Evolutionary conservation across 2,113 vertebrate species (phyloP), one percentile per base, ranked within the genome.

Genomic region (Serinus canaria): DNA sequence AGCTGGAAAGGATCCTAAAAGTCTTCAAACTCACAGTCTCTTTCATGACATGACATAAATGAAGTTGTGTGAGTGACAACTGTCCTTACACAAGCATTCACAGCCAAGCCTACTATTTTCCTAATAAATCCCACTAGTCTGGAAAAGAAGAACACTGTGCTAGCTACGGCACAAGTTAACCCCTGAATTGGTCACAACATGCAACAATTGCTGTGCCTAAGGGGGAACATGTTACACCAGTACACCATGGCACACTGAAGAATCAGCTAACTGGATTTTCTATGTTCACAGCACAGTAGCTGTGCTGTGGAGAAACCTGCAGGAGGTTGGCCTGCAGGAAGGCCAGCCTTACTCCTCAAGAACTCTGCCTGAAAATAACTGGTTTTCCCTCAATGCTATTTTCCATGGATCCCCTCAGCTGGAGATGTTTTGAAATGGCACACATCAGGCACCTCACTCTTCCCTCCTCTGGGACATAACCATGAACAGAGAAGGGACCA

Each of bases 331-430:
- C 31, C 52, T 25, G 47, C 28, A 39, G 30, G 21, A 82, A 3
- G 33, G 62, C 19, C 64, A 75, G 1, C 2, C 3, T 18, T 28
- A 49, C 12, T 6, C 1, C 39, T 31, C 52, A 30, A 35, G 60
- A 27, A 12, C 19, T 69, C 10, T 5, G 7, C 10, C 30, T 0
- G 0, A 58, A 17, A 77, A 55, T n/a, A 19, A 33, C 0, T 58
- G 12, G 4, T 31, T 49, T 56, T 37, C n/a, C 39, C 27, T 19
- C 68, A 55, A 56, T 3, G 11, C 22, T 77, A 14, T 13, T 17
- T 62, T 53, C 55, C 27, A 47, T 0, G 17, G 27, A 73, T 21
- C 2, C 3, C 5, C 33, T 53, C 33, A 67, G 50, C 33, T 8
- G 3, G 41, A 77, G 20, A 74, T 49, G 28, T 33, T 78, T 41